Conservation (phyloP, 1,140 invertebrate genomes). For the Marisa cornuarietis region DNA sequence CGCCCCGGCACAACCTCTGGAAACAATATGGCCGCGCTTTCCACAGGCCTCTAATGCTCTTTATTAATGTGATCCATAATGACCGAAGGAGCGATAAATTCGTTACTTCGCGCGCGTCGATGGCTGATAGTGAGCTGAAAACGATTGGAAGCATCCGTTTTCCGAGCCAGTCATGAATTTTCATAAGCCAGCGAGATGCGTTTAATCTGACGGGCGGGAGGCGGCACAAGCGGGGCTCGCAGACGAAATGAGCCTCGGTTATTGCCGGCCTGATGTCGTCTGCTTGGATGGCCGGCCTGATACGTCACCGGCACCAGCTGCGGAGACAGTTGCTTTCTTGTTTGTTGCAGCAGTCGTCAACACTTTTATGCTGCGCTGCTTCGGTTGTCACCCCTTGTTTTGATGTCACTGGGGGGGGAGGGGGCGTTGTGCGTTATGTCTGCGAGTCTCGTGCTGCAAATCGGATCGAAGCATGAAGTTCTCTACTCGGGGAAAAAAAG, state of each 20-base stretch:
- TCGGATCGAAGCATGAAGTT: too few relatives aligned
- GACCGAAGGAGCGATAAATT: slow-evolving; percentile 4
- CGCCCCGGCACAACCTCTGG: background rate
- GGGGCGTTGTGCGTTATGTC: too few relatives aligned
- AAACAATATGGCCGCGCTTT: slow-evolving; percentile 4
- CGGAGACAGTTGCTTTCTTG: background rate
- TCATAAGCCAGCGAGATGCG: slow-evolving; percentile 15
- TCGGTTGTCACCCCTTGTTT: background rate
- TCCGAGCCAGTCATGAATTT: slow-evolving; percentile 13
- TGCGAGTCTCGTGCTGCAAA: too few relatives aligned
- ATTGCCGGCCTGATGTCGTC: background rate
- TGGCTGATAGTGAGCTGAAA: slow-evolving; percentile 6
- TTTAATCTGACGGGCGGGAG: slow-evolving; percentile 5
- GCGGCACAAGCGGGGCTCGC: background rate
- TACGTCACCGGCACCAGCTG: slow-evolving; percentile 1
- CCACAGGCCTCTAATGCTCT: slow-evolving; percentile 6
- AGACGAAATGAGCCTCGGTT: background rate
- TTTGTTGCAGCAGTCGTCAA: background rate
- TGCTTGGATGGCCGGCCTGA: background rate
- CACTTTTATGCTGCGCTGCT: background rate
- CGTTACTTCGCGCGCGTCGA: slow-evolving; percentile 5
- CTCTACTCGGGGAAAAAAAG: too few relatives aligned
- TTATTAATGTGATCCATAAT: slow-evolving; percentile 10
- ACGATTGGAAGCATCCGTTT: slow-evolving; percentile 16
- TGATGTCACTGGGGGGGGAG: too few relatives aligned